A percentile compares a stretch with the other conserved stretches of the same genome.
phyloP scores from a whole-genome alignment of 2,797 vertebrate genomes.

The Erpetoichthys calabaricus region DNA sequence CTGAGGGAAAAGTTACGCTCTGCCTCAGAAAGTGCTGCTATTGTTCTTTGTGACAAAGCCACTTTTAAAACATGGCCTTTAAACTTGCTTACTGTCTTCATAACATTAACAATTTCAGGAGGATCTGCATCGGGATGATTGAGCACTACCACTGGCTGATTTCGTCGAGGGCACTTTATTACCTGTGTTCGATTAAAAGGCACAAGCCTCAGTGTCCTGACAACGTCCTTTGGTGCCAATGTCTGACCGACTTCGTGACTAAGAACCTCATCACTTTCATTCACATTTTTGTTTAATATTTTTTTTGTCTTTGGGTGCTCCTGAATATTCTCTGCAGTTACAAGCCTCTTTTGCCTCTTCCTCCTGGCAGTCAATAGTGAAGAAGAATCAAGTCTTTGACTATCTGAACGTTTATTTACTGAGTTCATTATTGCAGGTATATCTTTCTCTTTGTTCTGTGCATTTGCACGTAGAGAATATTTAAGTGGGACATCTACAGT shows the following conservation, averaged over 20 bases:
- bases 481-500: too few species aligned
- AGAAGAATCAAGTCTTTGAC: conserved; percentile 34
- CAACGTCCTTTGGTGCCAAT: conserved; percentile 50
- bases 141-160: conserved; percentile 91
- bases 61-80: conserved; percentile 74
- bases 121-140: conserved; percentile 88
- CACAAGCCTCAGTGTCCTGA: conserved; percentile 68
- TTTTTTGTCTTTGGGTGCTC: conserved; percentile 48
- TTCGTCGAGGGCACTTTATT: conserved; percentile 67
- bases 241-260: conserved; percentile 30
- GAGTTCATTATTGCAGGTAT: conserved; percentile 24
- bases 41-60: conserved; percentile 68
- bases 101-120: conserved; percentile 78
- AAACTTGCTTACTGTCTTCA: conserved; percentile 79
- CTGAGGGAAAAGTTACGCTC: conserved; percentile 18
- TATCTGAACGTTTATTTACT: conserved; percentile 26
- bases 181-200: conserved; percentile 68
- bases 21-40: conserved; percentile 57
- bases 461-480: conserved; percentile 4
- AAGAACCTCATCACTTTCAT: conserved; percentile 27
- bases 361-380: conserved; percentile 34
- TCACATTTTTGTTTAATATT: conserved; percentile 41
- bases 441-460: conserved; percentile 16
- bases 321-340: conserved; percentile 31
- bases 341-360: conserved; percentile 38